A percentile compares a stretch with the other conserved stretches of the same genome.
Conservation (phyloP, 37 sponge, comb jelly and placozoan genomes). For the Petrosia ficiformis region DNA sequence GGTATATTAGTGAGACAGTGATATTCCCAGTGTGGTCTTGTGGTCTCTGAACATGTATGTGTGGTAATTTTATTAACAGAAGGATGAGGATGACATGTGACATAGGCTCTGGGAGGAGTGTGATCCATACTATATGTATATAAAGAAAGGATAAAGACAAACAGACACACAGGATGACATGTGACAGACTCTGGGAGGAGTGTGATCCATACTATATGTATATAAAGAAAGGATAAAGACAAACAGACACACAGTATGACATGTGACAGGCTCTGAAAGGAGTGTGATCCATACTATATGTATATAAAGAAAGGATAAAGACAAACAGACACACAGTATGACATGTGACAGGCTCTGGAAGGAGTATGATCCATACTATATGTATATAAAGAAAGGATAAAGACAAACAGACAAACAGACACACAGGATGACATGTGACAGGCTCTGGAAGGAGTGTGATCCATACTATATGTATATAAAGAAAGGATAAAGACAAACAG, state of each 20-base stretch:
- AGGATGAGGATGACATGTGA: slow-evolving; percentile 66
- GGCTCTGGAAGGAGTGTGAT: no score
- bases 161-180: background rate
- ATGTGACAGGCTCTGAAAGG: no score
- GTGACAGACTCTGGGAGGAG: no score
- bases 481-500: no score
- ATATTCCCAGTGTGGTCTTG: slow-evolving; percentile 51
- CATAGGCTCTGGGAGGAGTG: slow-evolving; percentile 41
- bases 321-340: no score
- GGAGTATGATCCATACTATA: background rate
- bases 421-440: no score
- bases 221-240: no score
- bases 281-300: no score
- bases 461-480: no score
- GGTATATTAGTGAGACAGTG: slow-evolving; percentile 50
- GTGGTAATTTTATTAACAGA: slow-evolving; percentile 42
- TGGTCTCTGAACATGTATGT: background rate
- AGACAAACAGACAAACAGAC: background rate
- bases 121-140: background rate
- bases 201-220: no score
- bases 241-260: no score
- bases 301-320: no score
- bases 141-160: background rate
- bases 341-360: slow-evolving; percentile 33
- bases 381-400: background rate